Evolutionary conservation across 1,140 invertebrate genomes (phyloP).

Genomic region (Euglossa dilemma): DNA sequence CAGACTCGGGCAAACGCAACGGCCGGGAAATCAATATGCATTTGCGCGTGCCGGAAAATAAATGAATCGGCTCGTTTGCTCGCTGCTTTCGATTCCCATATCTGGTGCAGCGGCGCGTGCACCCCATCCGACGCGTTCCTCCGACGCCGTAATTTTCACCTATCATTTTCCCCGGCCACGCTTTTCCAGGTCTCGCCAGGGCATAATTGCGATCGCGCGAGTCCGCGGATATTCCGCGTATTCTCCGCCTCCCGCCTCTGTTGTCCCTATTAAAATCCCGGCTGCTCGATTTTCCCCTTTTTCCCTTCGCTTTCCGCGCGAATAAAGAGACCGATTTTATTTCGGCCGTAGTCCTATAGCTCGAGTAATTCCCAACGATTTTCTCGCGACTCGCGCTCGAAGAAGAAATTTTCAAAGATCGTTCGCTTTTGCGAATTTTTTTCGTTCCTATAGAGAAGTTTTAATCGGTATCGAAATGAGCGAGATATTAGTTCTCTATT

Average conservation of each 20-base stretch:
- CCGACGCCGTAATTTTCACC: constrained; percentile 9
- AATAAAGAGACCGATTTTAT: neutral
- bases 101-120: constrained; percentile 1
- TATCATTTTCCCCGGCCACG: constrained; percentile 12
- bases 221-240: neutral
- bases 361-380: neutral
- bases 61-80: constrained; percentile 29
- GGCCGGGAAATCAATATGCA: constrained; percentile 19
- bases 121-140: neutral
- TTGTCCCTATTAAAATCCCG: neutral
- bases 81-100: neutral
- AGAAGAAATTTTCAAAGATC: no score
- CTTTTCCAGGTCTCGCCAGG: neutral
- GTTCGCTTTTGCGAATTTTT: neutral
- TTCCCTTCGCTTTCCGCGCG: no score
- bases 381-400: neutral
- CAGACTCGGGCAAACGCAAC: neutral
- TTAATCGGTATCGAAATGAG: no score
- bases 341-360: neutral
- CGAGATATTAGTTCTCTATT: no score
- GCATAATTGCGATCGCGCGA: neutral
- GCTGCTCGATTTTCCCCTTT: neutral
- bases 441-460: no score
- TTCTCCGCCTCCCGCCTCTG: neutral
- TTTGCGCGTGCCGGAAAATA: constrained; percentile 20